phyloP scores from a whole-genome alignment of 2,888 invertebrate genomes.

The Drosophila borborema region DNA sequence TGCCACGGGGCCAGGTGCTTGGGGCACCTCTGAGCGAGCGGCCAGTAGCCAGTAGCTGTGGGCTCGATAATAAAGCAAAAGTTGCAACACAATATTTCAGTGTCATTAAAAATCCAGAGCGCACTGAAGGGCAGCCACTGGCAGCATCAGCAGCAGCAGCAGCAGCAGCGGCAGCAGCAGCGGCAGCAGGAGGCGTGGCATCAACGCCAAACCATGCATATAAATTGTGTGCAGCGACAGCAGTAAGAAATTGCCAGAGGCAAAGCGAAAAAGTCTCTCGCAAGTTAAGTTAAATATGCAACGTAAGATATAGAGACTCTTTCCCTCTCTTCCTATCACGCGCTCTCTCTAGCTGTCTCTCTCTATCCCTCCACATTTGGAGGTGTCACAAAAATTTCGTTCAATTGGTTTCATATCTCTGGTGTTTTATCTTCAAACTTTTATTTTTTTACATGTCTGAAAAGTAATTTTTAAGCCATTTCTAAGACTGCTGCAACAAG shows the following conservation, averaged over 20 bases:
- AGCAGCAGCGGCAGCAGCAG: conserved; percentile 1
- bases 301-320: conserved; percentile 8
- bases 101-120: conserved; percentile 56
- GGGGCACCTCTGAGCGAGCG: conserved; percentile 7
- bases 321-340: not conserved
- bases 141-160: not conserved
- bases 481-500: not conserved
- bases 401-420: conserved; percentile 18
- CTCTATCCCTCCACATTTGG: not conserved
- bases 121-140: conserved; percentile 10
- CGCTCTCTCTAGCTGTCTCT: not conserved
- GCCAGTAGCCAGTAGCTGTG: conserved; percentile 15
- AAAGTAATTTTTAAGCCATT: conserved; percentile 11
- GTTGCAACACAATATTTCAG: conserved; percentile 70
- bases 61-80: conserved; percentile 61
- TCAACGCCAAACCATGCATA: conserved; percentile 36
- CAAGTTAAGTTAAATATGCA: conserved; percentile 25
- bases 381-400: conserved; percentile 14
- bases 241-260: conserved; percentile 27
- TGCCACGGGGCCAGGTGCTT: conserved; percentile 15
- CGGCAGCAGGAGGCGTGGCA: conserved; percentile 28
- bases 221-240: conserved; percentile 46
- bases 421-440: conserved; percentile 15
- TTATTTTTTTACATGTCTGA: not conserved
- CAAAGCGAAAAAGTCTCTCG: conserved; percentile 5